Percentiles rank a stretch among this genome's conserved stretches.
Evolutionary conservation across 2,888 invertebrate genomes (phyloP).

Genomic region (Melanophora roralis): DNA sequence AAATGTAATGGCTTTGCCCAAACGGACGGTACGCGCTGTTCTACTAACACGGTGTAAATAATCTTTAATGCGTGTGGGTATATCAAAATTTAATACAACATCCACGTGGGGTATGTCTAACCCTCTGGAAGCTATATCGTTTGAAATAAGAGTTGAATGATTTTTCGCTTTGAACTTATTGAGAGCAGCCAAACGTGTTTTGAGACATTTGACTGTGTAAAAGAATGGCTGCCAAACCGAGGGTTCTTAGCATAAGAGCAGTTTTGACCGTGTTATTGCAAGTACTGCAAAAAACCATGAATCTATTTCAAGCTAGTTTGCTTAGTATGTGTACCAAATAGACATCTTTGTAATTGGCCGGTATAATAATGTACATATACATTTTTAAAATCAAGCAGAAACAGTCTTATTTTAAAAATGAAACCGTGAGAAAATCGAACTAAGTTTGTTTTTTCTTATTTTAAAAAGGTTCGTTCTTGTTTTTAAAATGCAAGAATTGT

Average conservation of each 20-base stretch:
- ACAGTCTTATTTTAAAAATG: too few relatives aligned
- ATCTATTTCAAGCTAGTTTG: conserved; percentile 95
- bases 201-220: conserved; percentile 99
- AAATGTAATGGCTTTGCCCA: conserved; percentile 96
- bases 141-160: conserved; percentile 96
- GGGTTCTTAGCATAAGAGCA: conserved; percentile 90
- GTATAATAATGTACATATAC: conserved; percentile 95
- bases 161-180: conserved; percentile 97
- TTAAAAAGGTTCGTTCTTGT: too few relatives aligned
- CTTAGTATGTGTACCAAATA: conserved; percentile 97
- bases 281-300: conserved; percentile 98
- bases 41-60: conserved; percentile 98
- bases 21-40: conserved; percentile 96
- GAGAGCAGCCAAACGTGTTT: conserved; percentile 92
- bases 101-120: conserved; percentile 99
- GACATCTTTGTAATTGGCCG: conserved; percentile 97
- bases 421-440: too few relatives aligned
- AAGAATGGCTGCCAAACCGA: conserved; percentile 96
- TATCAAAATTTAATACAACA: conserved; percentile 97
- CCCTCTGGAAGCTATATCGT: conserved; percentile 99
- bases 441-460: too few relatives aligned
- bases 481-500: too few relatives aligned
- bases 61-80: conserved; percentile 98
- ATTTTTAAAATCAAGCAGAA: too few relatives aligned
- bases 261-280: conserved; percentile 94